phyloP scores from a whole-genome alignment of 2,888 invertebrate genomes.

The Bursaphelenchus okinawaensis region DNA sequence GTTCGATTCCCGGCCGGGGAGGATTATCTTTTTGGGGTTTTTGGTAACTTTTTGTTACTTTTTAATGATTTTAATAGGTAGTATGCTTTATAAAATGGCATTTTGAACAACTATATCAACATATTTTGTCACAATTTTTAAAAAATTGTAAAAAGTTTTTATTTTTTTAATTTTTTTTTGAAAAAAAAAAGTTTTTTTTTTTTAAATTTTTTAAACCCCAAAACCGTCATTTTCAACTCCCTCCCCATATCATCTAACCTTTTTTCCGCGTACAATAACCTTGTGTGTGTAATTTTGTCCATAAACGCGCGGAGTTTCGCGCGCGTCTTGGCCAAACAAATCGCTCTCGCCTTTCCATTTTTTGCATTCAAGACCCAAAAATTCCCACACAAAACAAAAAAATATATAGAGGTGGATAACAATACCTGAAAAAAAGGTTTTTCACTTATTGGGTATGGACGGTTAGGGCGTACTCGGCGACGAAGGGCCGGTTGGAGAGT shows the following conservation, averaged over 20 bases:
- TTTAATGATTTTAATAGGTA: too few species aligned
- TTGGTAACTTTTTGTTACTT: too few species aligned
- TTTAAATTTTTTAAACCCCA: background rate
- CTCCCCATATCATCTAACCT: background rate
- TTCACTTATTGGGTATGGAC: too few species aligned
- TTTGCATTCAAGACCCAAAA: background rate
- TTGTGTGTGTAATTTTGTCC: background rate
- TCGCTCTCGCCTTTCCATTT: background rate
- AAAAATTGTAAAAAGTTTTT: background rate
- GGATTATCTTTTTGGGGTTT: background rate
- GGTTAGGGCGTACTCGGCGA: too few species aligned
- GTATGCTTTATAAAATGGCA: background rate
- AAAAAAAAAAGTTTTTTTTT: background rate
- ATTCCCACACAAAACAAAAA: background rate
- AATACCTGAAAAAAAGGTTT: too few species aligned
- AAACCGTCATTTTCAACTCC: too few species aligned
- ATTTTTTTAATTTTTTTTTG: background rate
- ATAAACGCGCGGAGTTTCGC: background rate
- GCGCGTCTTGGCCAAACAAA: background rate
- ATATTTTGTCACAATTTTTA: background rate
- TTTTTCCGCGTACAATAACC: background rate
- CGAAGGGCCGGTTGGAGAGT: too few species aligned
- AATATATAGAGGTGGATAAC: too few species aligned
- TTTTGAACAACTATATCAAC: background rate
- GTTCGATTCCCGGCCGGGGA: background rate